A percentile compares a stretch with the other conserved stretches of the same genome.
Evolutionary conservation across 35 echinoderm and acorn worm species (phyloP).

Genomic region (Heliocidaris tuberculata): DNA sequence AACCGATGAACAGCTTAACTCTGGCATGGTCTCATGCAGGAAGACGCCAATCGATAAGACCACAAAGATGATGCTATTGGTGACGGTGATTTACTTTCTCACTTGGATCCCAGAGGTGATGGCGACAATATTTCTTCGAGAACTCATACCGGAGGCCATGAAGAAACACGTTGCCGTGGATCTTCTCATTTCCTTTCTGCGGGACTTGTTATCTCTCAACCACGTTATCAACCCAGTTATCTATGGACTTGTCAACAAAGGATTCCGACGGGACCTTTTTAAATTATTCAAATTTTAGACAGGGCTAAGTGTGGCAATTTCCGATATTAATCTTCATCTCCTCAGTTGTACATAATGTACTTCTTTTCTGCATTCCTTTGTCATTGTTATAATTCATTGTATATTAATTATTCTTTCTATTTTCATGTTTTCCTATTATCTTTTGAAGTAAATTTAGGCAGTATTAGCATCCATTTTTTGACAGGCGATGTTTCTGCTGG

Average conservation of each 20-base stretch:
- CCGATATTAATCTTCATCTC: too few relatives aligned
- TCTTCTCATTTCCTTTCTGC: neutral
- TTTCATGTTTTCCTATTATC: too few relatives aligned
- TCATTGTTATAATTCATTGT: too few relatives aligned
- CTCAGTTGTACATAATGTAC: too few relatives aligned
- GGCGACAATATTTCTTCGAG: neutral
- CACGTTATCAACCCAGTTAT: neutral
- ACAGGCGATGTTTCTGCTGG: too few relatives aligned
- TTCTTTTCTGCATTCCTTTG: too few relatives aligned
- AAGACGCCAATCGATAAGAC: neutral
- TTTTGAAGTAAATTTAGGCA: too few relatives aligned
- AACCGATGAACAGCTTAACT: neutral
- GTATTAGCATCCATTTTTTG: too few relatives aligned
- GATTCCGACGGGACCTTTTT: neutral
- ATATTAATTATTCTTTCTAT: too few relatives aligned
- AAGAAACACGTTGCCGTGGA: neutral
- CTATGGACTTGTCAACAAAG: neutral
- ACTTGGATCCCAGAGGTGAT: neutral
- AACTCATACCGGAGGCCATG: neutral
- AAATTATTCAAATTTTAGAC: neutral
- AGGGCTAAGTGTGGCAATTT: too few relatives aligned
- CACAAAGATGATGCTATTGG: neutral
- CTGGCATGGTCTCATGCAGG: neutral
- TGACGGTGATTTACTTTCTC: neutral
- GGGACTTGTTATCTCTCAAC: neutral